Conservation (phyloP, 2,888 invertebrate genomes). For the Eucera pruinosa region DNA sequence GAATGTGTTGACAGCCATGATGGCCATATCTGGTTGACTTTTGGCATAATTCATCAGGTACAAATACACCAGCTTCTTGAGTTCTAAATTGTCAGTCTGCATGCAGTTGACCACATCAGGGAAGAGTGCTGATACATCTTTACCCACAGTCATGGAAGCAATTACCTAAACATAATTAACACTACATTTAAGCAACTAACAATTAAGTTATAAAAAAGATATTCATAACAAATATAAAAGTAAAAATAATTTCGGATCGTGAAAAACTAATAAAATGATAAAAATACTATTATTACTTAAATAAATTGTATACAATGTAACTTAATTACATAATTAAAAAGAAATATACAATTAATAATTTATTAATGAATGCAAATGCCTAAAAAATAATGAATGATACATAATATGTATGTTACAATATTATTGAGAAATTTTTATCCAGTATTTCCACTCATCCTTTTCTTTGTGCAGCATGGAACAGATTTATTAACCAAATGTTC, state of each 20-base stretch:
- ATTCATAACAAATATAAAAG: not conserved
- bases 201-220: not conserved
- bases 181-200: slow-evolving; percentile 2
- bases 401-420: not conserved
- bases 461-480: slow-evolving; percentile 33
- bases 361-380: not conserved
- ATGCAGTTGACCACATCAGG: slow-evolving; percentile 99
- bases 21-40: slow-evolving; percentile 99
- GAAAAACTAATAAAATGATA: not conserved
- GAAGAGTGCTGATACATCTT: slow-evolving; percentile 99
- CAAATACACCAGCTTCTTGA: slow-evolving; percentile 99
- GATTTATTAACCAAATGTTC: not conserved
- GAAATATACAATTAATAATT: not conserved
- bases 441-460: slow-evolving; percentile 15
- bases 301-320: no score
- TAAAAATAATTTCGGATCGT: not conserved
- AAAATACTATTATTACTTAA: not conserved
- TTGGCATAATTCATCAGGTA: slow-evolving; percentile 99
- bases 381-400: not conserved
- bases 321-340: not conserved
- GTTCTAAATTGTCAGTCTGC: slow-evolving; percentile 99
- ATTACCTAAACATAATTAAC: slow-evolving; percentile 90
- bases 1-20: slow-evolving; percentile 99
- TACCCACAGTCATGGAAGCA: slow-evolving; percentile 99
- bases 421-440: not conserved